Evolutionary conservation across 2,888 invertebrate genomes (phyloP).

Genomic region (Drosophila anomelani): DNA sequence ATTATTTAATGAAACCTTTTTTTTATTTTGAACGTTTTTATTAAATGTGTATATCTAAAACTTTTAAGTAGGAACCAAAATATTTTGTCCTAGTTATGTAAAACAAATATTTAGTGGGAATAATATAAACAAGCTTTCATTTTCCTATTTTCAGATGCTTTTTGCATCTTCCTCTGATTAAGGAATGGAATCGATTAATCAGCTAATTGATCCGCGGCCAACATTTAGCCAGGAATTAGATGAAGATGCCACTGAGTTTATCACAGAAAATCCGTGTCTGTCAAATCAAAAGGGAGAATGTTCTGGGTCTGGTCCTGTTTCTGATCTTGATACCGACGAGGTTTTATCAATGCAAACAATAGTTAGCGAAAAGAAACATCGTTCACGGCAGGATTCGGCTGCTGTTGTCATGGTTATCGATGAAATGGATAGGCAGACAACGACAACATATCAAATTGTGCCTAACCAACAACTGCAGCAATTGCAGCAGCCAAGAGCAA

Average conservation of each 20-base stretch:
- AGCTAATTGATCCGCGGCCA: conserved; percentile 86
- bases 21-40: not conserved
- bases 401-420: conserved; percentile 83
- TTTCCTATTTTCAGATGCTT: not conserved
- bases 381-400: conserved; percentile 59
- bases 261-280: conserved; percentile 45
- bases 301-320: conserved; percentile 34
- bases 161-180: conserved; percentile 11
- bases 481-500: conserved; percentile 38
- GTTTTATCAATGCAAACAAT: conserved; percentile 27
- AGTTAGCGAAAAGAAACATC: conserved; percentile 42
- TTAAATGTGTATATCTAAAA: too few relatives aligned
- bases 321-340: conserved; percentile 27
- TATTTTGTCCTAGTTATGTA: not conserved
- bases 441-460: conserved; percentile 67
- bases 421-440: conserved; percentile 65
- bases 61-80: too few relatives aligned
- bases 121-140: conserved; percentile 3
- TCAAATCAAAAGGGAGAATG: conserved; percentile 51
- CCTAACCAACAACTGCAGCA: conserved; percentile 62
- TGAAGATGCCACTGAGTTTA: conserved; percentile 82
- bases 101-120: not conserved
- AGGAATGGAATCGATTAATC: conserved; percentile 87
- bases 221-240: conserved; percentile 85
- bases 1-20: not conserved